A percentile compares a stretch with the other conserved stretches of the same genome.
Evolutionary conservation across 1,140 invertebrate species (phyloP).

Genomic region (Caerostris darwini): DNA sequence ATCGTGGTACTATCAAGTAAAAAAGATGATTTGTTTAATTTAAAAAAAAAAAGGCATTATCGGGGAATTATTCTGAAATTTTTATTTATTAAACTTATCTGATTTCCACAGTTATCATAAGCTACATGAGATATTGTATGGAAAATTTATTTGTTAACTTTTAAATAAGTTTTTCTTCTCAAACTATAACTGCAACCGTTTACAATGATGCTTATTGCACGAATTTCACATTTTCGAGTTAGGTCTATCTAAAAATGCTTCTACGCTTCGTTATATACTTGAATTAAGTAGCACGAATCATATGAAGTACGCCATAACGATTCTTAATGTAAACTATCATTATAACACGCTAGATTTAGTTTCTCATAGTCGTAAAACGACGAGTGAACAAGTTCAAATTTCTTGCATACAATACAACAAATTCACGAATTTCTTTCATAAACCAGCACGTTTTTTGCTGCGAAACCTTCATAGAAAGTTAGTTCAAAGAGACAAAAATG

Average conservation of each 20-base stretch:
- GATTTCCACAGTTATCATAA: too few species aligned
- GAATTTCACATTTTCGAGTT: conserved; percentile 26
- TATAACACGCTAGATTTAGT: neutral
- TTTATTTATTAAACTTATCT: too few species aligned
- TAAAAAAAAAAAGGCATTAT: too few species aligned
- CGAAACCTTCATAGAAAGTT: neutral
- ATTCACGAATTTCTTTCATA: neutral
- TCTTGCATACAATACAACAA: neutral
- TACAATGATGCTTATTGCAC: neutral
- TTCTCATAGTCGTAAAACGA: neutral
- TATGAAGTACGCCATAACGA: neutral
- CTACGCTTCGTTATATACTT: neutral
- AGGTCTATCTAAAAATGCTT: neutral
- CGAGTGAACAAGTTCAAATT: neutral
- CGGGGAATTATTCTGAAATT: too few species aligned
- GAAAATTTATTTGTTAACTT: too few species aligned
- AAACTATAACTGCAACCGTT: too few species aligned
- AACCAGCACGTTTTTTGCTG: neutral
- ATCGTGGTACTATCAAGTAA: too few species aligned
- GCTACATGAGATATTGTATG: too few species aligned
- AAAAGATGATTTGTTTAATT: too few species aligned
- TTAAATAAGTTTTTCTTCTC: too few species aligned
- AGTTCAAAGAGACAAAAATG: neutral
- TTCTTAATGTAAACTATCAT: conserved; percentile 28
- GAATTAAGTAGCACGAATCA: conserved; percentile 1